Conservation (phyloP, 2,888 invertebrate genomes). For the Hyposoter didymator region DNA sequence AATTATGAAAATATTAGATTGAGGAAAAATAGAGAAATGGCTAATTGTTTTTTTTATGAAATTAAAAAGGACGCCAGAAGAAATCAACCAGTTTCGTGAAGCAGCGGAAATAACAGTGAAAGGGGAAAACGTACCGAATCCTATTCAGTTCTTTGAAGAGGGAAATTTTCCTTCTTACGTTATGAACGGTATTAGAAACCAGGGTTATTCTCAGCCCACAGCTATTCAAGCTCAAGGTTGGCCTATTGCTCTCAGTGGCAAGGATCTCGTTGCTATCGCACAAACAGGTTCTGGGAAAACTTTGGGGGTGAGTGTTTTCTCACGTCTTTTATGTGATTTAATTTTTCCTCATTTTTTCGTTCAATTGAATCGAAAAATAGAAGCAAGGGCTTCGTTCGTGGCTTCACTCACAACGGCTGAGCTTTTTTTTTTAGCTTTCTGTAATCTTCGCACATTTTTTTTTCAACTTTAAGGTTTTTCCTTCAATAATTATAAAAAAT, state of each 20-base stretch:
- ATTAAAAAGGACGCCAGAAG: slow-evolving; percentile 76
- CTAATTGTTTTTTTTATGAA: slow-evolving; percentile 3
- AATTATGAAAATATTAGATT: background rate
- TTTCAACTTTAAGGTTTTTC: background rate
- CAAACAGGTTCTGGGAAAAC: slow-evolving; percentile 87
- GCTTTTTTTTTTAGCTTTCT: background rate
- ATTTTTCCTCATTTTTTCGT: background rate
- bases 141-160: slow-evolving; percentile 80
- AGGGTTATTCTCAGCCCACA: slow-evolving; percentile 86
- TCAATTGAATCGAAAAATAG: background rate
- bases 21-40: slow-evolving; percentile 6
- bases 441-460: background rate
- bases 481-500: background rate
- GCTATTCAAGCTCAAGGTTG: slow-evolving; percentile 89
- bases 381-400: background rate
- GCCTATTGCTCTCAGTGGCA: slow-evolving; percentile 88
- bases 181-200: slow-evolving; percentile 81
- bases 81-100: slow-evolving; percentile 77
- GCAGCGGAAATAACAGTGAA: slow-evolving; percentile 81
- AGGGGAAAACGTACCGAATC: slow-evolving; percentile 81
- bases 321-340: background rate
- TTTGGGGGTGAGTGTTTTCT: slow-evolving; percentile 81
- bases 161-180: slow-evolving; percentile 81
- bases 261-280: slow-evolving; percentile 88
- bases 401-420: no score